These are phyloP conservation scores for Takifugu flavidus DNA, from an alignment of 2,113 vertebrate species.

Conservation along the genomic window DNA sequence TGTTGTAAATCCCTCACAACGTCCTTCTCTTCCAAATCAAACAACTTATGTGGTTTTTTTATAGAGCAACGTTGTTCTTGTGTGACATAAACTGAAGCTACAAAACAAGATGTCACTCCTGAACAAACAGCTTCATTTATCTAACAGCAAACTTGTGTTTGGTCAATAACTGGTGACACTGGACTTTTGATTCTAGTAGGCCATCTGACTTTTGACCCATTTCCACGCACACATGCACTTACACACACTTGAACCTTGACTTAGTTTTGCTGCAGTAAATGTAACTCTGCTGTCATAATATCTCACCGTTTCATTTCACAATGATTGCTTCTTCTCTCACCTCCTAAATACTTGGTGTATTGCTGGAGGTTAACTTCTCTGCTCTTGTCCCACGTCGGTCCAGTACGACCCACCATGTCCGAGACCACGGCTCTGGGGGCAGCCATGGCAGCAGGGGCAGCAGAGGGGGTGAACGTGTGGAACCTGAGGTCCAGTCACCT, in stretches of 20 bases:
- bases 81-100: no score
- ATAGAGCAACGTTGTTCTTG: no score
- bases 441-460: conserved; percentile 94
- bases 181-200: conserved; percentile 5
- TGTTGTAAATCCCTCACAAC: no score
- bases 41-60: no score
- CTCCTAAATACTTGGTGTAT: no score
- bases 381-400: neutral
- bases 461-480: conserved; percentile 92
- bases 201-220: conserved; percentile 21
- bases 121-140: neutral
- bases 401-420: conserved; percentile 91
- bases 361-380: neutral
- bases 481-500: conserved; percentile 80
- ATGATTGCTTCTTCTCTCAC: no score
- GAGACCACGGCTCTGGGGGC: conserved; percentile 94
- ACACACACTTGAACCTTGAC: neutral
- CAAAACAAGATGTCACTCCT: no score
- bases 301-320: neutral
- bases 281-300: neutral
- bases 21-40: no score
- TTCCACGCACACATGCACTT: neutral
- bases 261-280: neutral
- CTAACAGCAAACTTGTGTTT: neutral
- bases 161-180: neutral